Percentiles rank a stretch among this genome's conserved stretches.
Conservation (phyloP, 2,113 vertebrate species). For the Pelmatolapia mariae region DNA sequence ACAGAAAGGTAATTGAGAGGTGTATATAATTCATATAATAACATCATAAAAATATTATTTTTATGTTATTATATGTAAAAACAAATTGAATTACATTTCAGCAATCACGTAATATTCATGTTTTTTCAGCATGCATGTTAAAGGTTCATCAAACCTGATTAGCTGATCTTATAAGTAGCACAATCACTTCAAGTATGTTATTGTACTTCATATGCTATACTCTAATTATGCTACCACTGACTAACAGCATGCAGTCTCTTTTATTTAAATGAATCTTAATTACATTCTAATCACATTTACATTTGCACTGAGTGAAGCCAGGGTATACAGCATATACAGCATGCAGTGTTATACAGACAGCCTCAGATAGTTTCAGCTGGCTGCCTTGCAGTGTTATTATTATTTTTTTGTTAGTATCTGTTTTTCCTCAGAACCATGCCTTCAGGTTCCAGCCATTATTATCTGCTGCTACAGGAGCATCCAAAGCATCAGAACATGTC, state of each 20-base stretch:
- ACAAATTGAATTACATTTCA: neutral
- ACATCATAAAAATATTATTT: neutral
- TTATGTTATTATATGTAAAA: neutral
- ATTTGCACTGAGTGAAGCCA: neutral
- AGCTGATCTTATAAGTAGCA: neutral
- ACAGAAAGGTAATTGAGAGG: neutral
- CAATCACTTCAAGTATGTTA: neutral
- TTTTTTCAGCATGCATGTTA: neutral
- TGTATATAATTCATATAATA: neutral
- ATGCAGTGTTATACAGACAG: neutral
- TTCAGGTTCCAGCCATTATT: conserved; percentile 20
- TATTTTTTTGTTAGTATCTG: neutral
- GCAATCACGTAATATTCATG: neutral
- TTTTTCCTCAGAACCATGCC: neutral
- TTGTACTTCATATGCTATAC: neutral
- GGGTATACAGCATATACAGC: neutral
- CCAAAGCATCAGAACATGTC: conserved; percentile 35
- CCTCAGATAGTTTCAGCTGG: neutral
- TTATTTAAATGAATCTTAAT: neutral
- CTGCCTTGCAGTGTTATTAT: neutral
- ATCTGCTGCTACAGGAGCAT: conserved; percentile 25
- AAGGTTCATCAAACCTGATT: neutral
- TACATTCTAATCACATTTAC: neutral
- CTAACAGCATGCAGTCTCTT: neutral
- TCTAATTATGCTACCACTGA: neutral